Conservation (phyloP, 2,113 vertebrate genomes). For the Cephalopholis sonnerati region DNA sequence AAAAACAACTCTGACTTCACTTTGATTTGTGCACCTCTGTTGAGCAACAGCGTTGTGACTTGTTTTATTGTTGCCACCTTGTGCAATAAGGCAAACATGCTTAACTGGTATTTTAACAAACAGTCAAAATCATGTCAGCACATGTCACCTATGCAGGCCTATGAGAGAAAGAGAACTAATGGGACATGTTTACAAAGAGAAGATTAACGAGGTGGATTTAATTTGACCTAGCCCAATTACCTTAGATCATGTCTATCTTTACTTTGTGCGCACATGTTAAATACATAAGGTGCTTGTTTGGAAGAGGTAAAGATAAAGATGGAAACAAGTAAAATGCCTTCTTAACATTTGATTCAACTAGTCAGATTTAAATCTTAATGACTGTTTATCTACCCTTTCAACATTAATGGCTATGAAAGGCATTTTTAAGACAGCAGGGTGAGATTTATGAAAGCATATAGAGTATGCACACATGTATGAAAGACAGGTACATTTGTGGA, state of each 20-base stretch:
- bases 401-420: neutral
- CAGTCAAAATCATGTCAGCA: constrained; percentile 34
- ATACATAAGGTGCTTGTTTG: neutral
- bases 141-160: constrained; percentile 15
- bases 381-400: neutral
- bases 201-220: neutral
- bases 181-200: neutral
- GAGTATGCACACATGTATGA: neutral
- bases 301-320: neutral
- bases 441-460: neutral
- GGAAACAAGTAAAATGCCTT: neutral
- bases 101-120: constrained; percentile 53
- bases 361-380: neutral
- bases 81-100: constrained; percentile 21
- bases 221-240: constrained; percentile 6
- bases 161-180: neutral
- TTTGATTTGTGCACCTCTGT: neutral
- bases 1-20: neutral
- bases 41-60: constrained; percentile 22
- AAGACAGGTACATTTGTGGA: neutral
- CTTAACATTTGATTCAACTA: neutral
- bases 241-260: neutral
- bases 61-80: constrained; percentile 13
- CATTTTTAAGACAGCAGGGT: neutral
- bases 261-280: neutral